Percentiles rank a stretch among this genome's conserved stretches.
Conservation (phyloP, 2,797 vertebrate species). For the Coluber constrictor region DNA sequence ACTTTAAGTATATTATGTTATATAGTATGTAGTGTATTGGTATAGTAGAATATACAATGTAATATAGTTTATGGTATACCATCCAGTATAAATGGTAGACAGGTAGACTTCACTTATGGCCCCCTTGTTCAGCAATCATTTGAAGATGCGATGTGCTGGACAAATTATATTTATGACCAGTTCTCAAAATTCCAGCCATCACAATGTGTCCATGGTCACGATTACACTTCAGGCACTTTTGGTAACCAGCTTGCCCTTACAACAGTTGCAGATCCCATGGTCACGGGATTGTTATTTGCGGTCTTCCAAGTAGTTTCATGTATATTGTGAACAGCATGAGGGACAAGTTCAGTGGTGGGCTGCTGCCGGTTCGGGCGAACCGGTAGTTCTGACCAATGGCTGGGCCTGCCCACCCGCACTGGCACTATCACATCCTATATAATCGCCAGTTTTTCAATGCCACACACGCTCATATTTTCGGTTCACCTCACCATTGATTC, state of each 20-base stretch:
- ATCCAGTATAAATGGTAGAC: background rate
- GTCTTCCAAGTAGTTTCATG: background rate
- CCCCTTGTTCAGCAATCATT: background rate
- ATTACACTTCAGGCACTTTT: background rate
- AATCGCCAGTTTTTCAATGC: no score
- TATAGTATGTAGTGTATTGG: background rate
- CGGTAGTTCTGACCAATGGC: no score
- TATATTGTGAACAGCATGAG: background rate
- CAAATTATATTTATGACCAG: background rate
- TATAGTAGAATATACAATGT: background rate
- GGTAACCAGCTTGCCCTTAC: background rate
- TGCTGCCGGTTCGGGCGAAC: no score
- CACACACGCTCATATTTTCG: no score
- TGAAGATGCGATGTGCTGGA: background rate
- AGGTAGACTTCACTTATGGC: background rate
- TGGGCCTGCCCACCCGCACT: no score
- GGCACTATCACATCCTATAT: no score
- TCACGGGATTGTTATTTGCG: background rate
- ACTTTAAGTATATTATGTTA: background rate
- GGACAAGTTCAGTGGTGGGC: no score
- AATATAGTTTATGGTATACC: background rate
- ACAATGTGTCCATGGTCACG: background rate
- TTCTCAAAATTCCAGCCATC: background rate
- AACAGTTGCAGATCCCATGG: background rate
- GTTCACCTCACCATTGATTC: no score